Evolutionary conservation across 1,140 invertebrate genomes (phyloP), one percentile per base, ranked within the genome.

Genomic region (Elysia chlorotica): DNA sequence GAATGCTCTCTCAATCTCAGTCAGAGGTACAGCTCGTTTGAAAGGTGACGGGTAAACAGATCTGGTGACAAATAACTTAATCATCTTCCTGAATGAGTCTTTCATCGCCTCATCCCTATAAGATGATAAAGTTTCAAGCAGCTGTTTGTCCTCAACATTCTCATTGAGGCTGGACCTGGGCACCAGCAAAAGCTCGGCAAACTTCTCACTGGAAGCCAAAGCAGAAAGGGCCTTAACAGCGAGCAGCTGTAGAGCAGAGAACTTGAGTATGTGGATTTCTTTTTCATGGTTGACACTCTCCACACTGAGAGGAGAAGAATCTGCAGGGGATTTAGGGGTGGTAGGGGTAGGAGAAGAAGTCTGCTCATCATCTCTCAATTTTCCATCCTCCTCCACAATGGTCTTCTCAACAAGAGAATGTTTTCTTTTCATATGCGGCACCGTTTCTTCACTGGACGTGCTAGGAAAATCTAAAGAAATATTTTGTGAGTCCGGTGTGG

Each of bases 101-200:
- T 84, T 83, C 65, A 87, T 76, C 36, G 86, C 82, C 57, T 82
- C 81, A 77, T 87, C 83, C 68, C 86, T 87, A 17, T 88, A 87
- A 2, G 90, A 85, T 0, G 91, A 76, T 10, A 82, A 79, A 2
- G 83, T 82, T 71, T 85, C 82, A 19, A 74, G 56, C 73, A 81
- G 62, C 53, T 78, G 75, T 73, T 80, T 83, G 69, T 77, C 72
- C 30, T 56, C 68, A 85, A 69, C 63, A 81, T 36, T 81, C 80
- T 76, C 77, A 80, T 71, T 76, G 59, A 0, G 78, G 62, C 56
- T 79, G 2, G 78, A 77, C 54, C 87, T 87, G 0, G 89, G 89
- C 21, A 91, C 87, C 4, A 92, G 80, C 54, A 92, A 82, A 76
- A 91, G 82, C 79, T 92, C 91, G 2, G 86, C 87, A 84, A 88